These are phyloP conservation scores for Sinohyriopsis cumingii DNA, from an alignment of 2,888 invertebrate genomes.

Conservation along the genomic window DNA sequence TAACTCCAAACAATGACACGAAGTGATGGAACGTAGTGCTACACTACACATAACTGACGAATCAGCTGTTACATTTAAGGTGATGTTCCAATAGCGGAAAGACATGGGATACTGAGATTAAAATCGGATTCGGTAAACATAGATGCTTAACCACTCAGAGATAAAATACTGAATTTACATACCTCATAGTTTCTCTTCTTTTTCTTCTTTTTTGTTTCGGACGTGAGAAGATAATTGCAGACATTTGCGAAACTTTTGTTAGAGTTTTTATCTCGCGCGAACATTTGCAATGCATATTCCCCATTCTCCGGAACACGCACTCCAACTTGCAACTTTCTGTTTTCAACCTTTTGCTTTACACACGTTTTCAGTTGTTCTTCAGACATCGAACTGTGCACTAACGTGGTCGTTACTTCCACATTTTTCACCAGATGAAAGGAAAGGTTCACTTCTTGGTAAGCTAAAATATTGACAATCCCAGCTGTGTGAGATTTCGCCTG, in stretches of 20 bases:
- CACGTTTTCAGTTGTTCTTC: conserved; percentile 11
- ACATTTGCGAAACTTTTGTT: conserved; percentile 25
- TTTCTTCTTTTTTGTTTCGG: conserved; percentile 23
- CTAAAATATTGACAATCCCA: conserved; percentile 27
- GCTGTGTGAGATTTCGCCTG: conserved; percentile 28
- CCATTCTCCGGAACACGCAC: conserved; percentile 31
- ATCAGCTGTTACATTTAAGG: no score
- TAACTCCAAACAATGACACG: no score
- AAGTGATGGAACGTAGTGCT: no score
- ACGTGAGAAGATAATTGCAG: conserved; percentile 34
- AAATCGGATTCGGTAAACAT: no score
- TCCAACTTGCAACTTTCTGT: conserved; percentile 15
- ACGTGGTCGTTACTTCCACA: conserved; percentile 23
- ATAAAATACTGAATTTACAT: neutral
- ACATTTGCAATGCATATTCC: conserved; percentile 33
- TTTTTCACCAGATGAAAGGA: conserved; percentile 27
- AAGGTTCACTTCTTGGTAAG: conserved; percentile 21
- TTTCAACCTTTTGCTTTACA: conserved; percentile 11
- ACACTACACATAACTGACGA: no score
- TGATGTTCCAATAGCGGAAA: no score
- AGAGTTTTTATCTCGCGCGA: conserved; percentile 23
- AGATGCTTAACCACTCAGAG: no score
- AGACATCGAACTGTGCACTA: conserved; percentile 28
- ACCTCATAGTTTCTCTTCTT: conserved; percentile 25
- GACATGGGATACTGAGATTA: no score